Conservation (phyloP, 2,113 vertebrate genomes). For the Cavia aperea region DNA sequence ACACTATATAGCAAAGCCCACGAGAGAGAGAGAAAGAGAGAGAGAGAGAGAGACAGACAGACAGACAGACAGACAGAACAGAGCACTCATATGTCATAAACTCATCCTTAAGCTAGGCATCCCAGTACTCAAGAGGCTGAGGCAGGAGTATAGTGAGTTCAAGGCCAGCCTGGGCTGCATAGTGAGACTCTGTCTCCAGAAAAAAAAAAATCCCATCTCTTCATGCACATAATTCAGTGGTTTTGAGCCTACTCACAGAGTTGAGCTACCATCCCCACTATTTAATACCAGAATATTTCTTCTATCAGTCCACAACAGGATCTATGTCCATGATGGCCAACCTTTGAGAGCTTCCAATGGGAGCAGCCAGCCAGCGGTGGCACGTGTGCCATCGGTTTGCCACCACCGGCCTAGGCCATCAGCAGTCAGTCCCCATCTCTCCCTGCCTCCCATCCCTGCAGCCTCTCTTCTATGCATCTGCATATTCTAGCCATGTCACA, state of each 20-base stretch:
- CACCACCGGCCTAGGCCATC: background rate
- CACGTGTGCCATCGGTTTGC: background rate
- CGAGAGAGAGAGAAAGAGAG: rapidly evolving
- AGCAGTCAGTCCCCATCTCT: background rate
- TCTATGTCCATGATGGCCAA: background rate
- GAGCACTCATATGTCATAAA: background rate
- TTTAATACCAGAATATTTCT: background rate
- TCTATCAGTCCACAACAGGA: background rate
- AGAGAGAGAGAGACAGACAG: background rate
- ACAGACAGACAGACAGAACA: background rate
- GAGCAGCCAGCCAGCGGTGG: background rate
- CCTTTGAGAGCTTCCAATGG: background rate
- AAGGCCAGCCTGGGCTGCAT: background rate
- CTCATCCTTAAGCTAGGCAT: background rate
- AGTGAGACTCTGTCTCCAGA: background rate
- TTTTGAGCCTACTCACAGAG: background rate
- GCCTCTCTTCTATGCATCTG: background rate
- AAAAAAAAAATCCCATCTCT: background rate
- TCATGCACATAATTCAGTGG: background rate
- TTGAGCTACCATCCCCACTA: background rate
- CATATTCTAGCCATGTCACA: background rate
- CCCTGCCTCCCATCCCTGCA: background rate
- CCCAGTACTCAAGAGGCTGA: background rate
- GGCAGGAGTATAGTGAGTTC: background rate
- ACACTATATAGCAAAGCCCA: background rate